A percentile compares a stretch with the other conserved stretches of the same genome.
These are phyloP conservation scores for Elegia similella DNA, from an alignment of 2,888 invertebrate species.

Conservation along the genomic window DNA sequence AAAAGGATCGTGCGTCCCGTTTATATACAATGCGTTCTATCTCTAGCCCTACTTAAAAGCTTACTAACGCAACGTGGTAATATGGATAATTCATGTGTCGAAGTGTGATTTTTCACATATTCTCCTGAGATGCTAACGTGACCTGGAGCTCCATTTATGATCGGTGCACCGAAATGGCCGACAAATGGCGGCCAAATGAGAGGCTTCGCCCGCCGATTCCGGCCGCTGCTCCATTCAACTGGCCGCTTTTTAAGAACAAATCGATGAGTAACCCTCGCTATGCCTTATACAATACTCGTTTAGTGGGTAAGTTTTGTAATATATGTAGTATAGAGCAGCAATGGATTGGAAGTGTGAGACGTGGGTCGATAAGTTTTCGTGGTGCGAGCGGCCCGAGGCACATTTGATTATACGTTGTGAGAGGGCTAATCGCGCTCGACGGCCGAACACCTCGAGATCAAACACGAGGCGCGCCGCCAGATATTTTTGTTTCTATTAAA, in stretches of 20 bases:
- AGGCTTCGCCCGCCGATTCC: constrained; percentile 75
- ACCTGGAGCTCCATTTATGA: constrained; percentile 79
- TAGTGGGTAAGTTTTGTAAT: constrained; percentile 1
- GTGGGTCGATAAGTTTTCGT: constrained; percentile 31
- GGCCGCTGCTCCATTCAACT: constrained; percentile 61
- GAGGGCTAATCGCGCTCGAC: constrained; percentile 81
- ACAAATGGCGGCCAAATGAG: constrained; percentile 81
- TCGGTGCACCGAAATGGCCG: constrained; percentile 80
- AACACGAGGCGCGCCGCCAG: constrained; percentile 82
- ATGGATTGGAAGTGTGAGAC: constrained; percentile 35
- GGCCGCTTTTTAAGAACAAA: constrained; percentile 52
- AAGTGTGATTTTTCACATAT: constrained; percentile 80
- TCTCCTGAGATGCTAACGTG: constrained; percentile 76
- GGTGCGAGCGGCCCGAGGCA: constrained; percentile 68
- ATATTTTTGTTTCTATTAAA: constrained; percentile 83
- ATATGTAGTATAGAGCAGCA: constrained; percentile 29
- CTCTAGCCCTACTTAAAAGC: neutral
- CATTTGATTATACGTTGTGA: constrained; percentile 81
- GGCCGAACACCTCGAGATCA: constrained; percentile 82
- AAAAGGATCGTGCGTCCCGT: no score
- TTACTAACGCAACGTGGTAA: neutral
- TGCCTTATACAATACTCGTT: constrained; percentile 30
- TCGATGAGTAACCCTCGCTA: constrained; percentile 17
- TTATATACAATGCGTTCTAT: constrained; percentile 10
- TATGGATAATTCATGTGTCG: constrained; percentile 54